These are phyloP conservation scores for Sarotherodon lohbergeri DNA, from an alignment of 2,113 vertebrate genomes.

Conservation along the genomic window DNA sequence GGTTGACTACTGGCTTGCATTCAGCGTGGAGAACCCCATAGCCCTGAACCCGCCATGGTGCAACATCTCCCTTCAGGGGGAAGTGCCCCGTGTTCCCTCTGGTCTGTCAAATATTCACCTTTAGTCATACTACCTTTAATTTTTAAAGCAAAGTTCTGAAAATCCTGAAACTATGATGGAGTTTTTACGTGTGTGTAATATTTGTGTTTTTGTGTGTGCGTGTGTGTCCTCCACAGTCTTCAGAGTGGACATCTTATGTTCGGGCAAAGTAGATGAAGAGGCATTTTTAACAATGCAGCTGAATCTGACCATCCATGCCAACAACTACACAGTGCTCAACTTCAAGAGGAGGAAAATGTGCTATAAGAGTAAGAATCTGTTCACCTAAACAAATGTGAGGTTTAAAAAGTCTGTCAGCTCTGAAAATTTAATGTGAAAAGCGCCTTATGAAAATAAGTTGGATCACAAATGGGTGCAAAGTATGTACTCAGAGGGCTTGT, in stretches of 20 bases:
- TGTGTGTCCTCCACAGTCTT: slow-evolving; percentile 77
- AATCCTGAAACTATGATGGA: not conserved
- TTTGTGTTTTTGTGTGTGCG: not conserved
- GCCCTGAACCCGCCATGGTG: slow-evolving; percentile 87
- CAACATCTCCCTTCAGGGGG: slow-evolving; percentile 90
- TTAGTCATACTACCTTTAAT: not conserved
- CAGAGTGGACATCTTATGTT: slow-evolving; percentile 89
- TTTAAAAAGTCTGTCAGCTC: not conserved
- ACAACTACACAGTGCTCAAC: slow-evolving; percentile 98
- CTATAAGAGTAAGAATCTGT: slow-evolving; percentile 83
- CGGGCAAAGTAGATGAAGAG: slow-evolving; percentile 90
- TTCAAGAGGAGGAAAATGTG: slow-evolving; percentile 99
- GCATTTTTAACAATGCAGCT: slow-evolving; percentile 91
- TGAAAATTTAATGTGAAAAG: not conserved
- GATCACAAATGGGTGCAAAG: not conserved
- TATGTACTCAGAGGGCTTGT: not conserved
- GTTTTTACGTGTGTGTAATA: not conserved
- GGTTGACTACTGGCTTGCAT: slow-evolving; percentile 93
- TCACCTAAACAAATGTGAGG: not conserved
- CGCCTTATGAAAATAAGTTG: not conserved
- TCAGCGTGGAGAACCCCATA: slow-evolving; percentile 86
- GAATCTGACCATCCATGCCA: slow-evolving; percentile 86
- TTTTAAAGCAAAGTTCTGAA: not conserved
- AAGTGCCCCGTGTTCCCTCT: slow-evolving; percentile 86
- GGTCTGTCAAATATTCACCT: slow-evolving; percentile 64